These are phyloP conservation scores for Nymphalis io DNA, from an alignment of 1,140 invertebrate genomes.

Conservation along the genomic window DNA sequence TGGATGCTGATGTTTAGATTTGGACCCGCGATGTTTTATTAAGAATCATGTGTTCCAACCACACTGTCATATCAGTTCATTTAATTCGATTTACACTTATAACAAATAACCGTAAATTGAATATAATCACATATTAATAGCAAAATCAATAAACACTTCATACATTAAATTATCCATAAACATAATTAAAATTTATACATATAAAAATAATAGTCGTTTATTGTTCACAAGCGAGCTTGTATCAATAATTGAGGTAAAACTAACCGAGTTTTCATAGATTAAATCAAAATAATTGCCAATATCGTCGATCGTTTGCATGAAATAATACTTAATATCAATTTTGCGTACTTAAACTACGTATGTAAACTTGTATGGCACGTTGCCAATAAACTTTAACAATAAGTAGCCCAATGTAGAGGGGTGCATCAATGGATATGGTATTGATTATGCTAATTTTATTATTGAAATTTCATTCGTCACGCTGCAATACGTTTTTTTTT, in stretches of 20 bases:
- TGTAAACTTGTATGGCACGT: constrained; percentile 63
- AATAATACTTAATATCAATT: constrained; percentile 76
- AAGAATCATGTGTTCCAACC: too few species aligned
- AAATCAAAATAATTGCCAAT: constrained; percentile 65
- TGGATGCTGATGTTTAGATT: too few species aligned
- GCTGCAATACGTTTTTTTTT: constrained; percentile 42
- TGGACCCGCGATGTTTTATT: too few species aligned
- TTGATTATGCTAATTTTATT: constrained; percentile 79
- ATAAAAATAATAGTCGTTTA: constrained; percentile 9
- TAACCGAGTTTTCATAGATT: constrained; percentile 53
- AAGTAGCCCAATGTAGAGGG: constrained; percentile 42
- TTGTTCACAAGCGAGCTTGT: constrained; percentile 34
- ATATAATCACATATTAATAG: background rate
- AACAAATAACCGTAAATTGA: too few species aligned
- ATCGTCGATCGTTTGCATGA: constrained; percentile 64
- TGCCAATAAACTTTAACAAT: constrained; percentile 69
- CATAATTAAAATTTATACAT: background rate
- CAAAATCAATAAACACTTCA: background rate
- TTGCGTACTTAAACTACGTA: constrained; percentile 56
- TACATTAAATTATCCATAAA: background rate
- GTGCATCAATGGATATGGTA: constrained; percentile 64
- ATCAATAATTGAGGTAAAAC: constrained; percentile 54
- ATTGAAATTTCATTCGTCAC: constrained; percentile 66
- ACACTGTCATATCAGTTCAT: too few species aligned
- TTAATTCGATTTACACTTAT: too few species aligned